phyloP scores from a whole-genome alignment of 2,888 invertebrate species.

The Drosophila kanekoi region DNA sequence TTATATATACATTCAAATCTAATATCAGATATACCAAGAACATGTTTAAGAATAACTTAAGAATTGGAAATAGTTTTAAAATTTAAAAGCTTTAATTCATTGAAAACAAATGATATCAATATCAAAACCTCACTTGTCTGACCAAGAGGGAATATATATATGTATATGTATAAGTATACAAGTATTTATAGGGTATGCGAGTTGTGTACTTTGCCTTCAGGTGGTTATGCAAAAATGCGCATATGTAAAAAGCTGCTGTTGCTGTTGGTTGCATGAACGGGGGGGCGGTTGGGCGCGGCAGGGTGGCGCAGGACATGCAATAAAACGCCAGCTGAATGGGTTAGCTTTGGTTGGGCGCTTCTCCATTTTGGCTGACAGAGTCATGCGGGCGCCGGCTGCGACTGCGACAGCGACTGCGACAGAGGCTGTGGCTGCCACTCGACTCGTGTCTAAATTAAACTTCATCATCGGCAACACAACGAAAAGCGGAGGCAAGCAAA shows the following conservation, averaged over 20 bases:
- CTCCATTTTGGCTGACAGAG: slow-evolving; percentile 8
- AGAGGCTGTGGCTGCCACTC: background rate
- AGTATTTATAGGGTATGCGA: background rate
- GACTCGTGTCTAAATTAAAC: slow-evolving; percentile 73
- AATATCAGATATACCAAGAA: too few species aligned
- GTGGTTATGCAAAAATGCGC: background rate
- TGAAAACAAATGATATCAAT: too few species aligned
- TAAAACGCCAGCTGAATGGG: slow-evolving; percentile 58
- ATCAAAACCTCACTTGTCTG: too few species aligned
- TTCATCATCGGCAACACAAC: slow-evolving; percentile 72
- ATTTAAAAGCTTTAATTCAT: too few species aligned
- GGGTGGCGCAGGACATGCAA: slow-evolving; percentile 59
- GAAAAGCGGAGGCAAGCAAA: slow-evolving; percentile 60
- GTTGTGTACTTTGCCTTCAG: background rate
- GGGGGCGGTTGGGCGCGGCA: background rate
- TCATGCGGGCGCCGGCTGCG: slow-evolving; percentile 61
- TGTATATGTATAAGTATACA: too few species aligned
- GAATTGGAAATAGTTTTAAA: too few species aligned
- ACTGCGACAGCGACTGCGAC: slow-evolving; percentile 2
- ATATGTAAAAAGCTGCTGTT: slow-evolving; percentile 35
- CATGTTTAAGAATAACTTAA: too few species aligned
- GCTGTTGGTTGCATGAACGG: slow-evolving; percentile 16
- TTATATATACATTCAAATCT: too few species aligned
- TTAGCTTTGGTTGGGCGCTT: background rate
- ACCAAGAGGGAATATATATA: too few species aligned